Evolutionary conservation across 1,140 invertebrate genomes (phyloP), one percentile per base, ranked within the genome.

Genomic region (Pseudomyrmex gracilis): DNA sequence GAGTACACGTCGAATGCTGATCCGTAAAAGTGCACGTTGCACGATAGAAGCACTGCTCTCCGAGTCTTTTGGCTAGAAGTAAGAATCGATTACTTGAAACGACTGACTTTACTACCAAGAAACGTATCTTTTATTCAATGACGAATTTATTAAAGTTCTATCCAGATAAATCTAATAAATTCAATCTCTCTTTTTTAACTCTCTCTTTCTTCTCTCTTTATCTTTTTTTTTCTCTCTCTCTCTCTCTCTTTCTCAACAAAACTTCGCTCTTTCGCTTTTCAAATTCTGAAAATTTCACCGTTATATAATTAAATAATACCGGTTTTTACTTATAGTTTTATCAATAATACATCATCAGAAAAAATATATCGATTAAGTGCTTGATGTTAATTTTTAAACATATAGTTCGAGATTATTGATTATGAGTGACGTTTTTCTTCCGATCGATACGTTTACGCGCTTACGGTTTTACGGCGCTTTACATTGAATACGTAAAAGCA

Each of bases 41-140:
- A 87, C 96, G 95, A 92, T 98, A 97, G 92, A 97, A 97, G 93
- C 97, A 98, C 92, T 97, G 97, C 91, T 98, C 97, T 67, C 97
- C 97, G 89, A 98, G 94, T 92, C 96, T 96, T 94, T 97, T 97
- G 47, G 97, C 97, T 98, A 93, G 49, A 95, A 91, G 94, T 47
- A 60, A 55, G 45, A 71, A 80, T 71, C 53, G 64, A 68, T 78
- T 47, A 20, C 1, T 67, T 24, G 49, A 53, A 53, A 70, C 17
- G 53, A 34, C 34, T 34, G 12, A 15, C 17, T 71, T 71, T 24
- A 34, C 43, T 58, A 71, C 71, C 58, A 20, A 58, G 51, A 8
- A 70, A 8, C 43, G 8, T 71, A 71, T 80, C 53, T 71, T 71
- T 80, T 80, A 80, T 80, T 80, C 66, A 80, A 45, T 15, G 20